Evolutionary conservation across 2,888 invertebrate genomes (phyloP).

Genomic region (Lasius fuliginosus): DNA sequence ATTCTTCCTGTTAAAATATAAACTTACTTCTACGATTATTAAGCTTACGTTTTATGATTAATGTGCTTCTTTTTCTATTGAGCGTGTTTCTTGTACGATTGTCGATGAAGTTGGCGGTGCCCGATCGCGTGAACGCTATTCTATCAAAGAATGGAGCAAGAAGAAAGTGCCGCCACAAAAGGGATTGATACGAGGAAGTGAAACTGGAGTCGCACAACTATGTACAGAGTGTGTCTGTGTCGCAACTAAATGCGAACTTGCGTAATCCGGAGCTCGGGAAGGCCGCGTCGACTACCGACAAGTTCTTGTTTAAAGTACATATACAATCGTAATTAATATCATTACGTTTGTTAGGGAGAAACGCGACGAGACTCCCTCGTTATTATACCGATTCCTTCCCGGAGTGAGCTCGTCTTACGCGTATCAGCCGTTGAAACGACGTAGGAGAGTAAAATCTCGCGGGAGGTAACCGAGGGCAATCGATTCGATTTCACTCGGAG

Average conservation of each 20-base stretch:
- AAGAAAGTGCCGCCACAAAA: constrained; percentile 42
- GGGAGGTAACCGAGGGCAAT: constrained; percentile 41
- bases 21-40: constrained; percentile 40
- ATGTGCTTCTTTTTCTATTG: constrained; percentile 47
- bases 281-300: constrained; percentile 24
- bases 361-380: constrained; percentile 67
- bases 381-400: constrained; percentile 9
- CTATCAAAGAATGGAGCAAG: constrained; percentile 24
- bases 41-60: constrained; percentile 35
- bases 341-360: constrained; percentile 73
- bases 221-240: constrained; percentile 59
- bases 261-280: constrained; percentile 51
- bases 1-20: constrained; percentile 43
- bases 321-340: constrained; percentile 78
- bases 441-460: constrained; percentile 46
- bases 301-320: constrained; percentile 39
- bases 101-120: constrained; percentile 50
- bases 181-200: constrained; percentile 41
- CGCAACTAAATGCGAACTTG: constrained; percentile 53
- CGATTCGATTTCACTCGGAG: constrained; percentile 70
- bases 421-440: not conserved
- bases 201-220: constrained; percentile 62
- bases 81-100: constrained; percentile 54
- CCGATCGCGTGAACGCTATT: constrained; percentile 6
- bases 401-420: not conserved